Evolutionary conservation across 2,888 invertebrate genomes (phyloP).

Genomic region (Cyrtodaria siliqua): DNA sequence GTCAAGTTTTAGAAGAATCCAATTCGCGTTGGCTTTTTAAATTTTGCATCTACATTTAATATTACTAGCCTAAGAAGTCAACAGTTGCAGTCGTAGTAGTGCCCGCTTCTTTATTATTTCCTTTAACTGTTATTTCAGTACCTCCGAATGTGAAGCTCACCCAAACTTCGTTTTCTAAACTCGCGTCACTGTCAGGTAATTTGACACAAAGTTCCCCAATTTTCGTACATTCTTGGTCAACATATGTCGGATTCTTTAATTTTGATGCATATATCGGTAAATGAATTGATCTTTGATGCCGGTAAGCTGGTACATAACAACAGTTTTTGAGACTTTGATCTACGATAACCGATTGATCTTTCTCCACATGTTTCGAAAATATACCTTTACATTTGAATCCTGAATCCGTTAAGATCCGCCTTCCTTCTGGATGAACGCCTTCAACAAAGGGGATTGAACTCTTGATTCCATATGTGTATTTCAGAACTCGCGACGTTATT

Average conservation of each 20-base stretch:
- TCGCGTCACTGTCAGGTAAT: no score
- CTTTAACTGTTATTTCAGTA: slow-evolving; percentile 6
- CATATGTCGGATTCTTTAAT: no score
- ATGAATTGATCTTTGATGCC: no score
- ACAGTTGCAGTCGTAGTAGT: not conserved
- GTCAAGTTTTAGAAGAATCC: no score
- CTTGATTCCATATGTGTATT: slow-evolving; percentile 26
- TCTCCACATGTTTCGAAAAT: not conserved
- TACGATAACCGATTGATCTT: no score
- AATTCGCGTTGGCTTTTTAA: no score
- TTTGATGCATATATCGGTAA: no score
- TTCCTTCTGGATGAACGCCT: slow-evolving; percentile 7
- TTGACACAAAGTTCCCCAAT: no score
- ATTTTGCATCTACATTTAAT: no score
- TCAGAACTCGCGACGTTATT: slow-evolving; percentile 14
- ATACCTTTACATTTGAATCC: not conserved
- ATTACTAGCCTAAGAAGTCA: slow-evolving; percentile 15
- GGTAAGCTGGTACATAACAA: no score
- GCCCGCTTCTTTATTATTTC: not conserved
- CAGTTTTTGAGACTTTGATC: no score
- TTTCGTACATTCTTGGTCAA: no score
- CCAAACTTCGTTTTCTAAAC: not conserved
- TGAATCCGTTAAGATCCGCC: not conserved
- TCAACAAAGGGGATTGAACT: not conserved
- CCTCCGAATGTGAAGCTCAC: slow-evolving; percentile 7